Conservation (phyloP, 2,888 invertebrate genomes). For the Anthophora plumipes region DNA sequence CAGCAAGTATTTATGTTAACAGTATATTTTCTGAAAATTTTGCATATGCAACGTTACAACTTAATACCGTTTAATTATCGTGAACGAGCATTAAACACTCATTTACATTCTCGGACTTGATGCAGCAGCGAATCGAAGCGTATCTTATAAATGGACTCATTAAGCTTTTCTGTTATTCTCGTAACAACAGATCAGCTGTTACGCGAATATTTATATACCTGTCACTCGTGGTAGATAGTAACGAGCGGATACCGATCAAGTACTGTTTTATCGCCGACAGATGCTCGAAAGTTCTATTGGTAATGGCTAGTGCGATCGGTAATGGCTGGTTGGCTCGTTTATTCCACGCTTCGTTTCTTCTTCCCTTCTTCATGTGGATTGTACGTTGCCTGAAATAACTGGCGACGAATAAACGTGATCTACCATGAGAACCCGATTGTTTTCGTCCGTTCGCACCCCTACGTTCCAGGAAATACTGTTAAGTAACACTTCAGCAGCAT, state of each 20-base stretch:
- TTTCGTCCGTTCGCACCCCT: slow-evolving; percentile 33
- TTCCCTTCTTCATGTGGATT: slow-evolving; percentile 15
- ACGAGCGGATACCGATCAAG: slow-evolving; percentile 72
- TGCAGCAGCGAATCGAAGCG: neutral
- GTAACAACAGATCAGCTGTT: slow-evolving; percentile 19
- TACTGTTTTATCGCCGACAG: slow-evolving; percentile 74
- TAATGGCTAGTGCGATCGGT: slow-evolving; percentile 51
- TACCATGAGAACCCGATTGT: slow-evolving; percentile 26
- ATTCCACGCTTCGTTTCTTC: slow-evolving; percentile 38
- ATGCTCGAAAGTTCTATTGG: slow-evolving; percentile 58
- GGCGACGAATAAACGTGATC: slow-evolving; percentile 37
- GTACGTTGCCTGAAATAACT: slow-evolving; percentile 14
- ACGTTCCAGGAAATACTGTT: slow-evolving; percentile 11
- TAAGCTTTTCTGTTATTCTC: slow-evolving; percentile 11
- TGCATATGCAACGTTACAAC: too few species aligned
- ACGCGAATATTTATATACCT: slow-evolving; percentile 40
- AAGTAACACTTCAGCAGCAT: slow-evolving; percentile 14
- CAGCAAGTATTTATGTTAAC: too few species aligned
- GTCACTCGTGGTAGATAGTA: slow-evolving; percentile 62
- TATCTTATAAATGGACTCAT: slow-evolving; percentile 19
- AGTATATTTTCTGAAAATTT: too few species aligned
- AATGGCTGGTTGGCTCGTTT: slow-evolving; percentile 42
- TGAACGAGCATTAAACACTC: neutral
- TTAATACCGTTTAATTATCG: neutral
- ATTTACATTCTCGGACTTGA: neutral